Evolutionary conservation across 2,888 invertebrate species (phyloP).

Genomic region (Neria commutata): DNA sequence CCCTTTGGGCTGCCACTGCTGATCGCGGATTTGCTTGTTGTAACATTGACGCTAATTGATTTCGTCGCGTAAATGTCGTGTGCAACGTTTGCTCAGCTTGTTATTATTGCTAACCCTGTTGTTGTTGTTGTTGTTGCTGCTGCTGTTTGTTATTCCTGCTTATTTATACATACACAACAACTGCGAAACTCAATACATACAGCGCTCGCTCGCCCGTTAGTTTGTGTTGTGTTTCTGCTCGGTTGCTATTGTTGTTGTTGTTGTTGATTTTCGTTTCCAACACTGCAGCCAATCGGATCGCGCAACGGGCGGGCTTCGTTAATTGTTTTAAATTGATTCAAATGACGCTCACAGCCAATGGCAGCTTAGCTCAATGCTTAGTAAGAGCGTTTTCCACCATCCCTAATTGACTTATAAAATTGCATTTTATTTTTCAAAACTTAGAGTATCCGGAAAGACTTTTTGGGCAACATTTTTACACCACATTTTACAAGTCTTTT

Average conservation of each 20-base stretch:
- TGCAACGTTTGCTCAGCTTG: constrained; percentile 31
- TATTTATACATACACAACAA: not conserved
- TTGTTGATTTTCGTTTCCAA: constrained; percentile 23
- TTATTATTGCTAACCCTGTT: constrained; percentile 10
- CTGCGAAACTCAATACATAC: no score
- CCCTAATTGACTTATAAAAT: no score
- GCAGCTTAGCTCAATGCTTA: not conserved
- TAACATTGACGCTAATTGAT: constrained; percentile 31
- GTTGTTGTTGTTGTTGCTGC: constrained; percentile 9
- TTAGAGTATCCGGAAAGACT: no score
- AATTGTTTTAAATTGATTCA: constrained; percentile 21
- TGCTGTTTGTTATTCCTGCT: not conserved
- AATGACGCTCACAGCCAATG: constrained; percentile 21
- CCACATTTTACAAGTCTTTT: no score
- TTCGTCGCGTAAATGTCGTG: constrained; percentile 38
- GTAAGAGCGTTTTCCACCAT: no score
- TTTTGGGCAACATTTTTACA: no score
- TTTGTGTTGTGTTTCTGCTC: not conserved
- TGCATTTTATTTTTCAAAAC: no score
- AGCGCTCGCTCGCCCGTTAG: no score
- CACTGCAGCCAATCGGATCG: constrained; percentile 25
- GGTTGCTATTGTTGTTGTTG: not conserved
- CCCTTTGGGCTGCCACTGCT: no score
- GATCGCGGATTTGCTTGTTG: not conserved
- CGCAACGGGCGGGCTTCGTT: constrained; percentile 22